Evolutionary conservation across 2,113 vertebrate genomes (phyloP), one percentile per base, ranked within the genome.

Genomic region (Chaetodon auriga): DNA sequence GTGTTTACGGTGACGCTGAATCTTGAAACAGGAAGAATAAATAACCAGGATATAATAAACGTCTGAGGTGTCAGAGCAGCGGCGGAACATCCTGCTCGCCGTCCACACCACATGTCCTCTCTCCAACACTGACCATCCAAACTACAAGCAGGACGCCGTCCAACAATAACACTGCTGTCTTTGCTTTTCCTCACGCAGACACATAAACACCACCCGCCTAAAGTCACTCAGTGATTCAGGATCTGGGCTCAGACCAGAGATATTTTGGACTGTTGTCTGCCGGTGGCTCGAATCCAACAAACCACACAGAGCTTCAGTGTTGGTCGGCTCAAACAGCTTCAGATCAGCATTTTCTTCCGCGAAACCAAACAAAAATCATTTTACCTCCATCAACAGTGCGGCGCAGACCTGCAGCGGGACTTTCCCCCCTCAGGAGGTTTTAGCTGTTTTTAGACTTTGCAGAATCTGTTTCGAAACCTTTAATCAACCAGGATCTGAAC

Each of bases 131-230:
- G 70, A 65, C 53, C 64, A 1, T 35, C 57, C 30, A 7, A 43
- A 30, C 48, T 46, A 68, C 46, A 10, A 49, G 10, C 76, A 45
- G 66, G 58, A 41, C 36, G n/a, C n/a, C 6, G 13, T 57, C 84
- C 88, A 87, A 89, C 66, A 76, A 64, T n/a, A 85, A 80, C 88
- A 80, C 41, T 0, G 23, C 79, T 8, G 54, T 63, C 68, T 62
- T 76, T 57, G 63, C 64, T 75, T 69, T 25, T 60, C 36, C 77
- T 68, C 68, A 72, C 80, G 62, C 35, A 9, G 51, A 74, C 70
- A 55, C 63, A 63, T 6, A 65, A 70, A 57, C 64, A 54, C 46
- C 49, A n/a, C 25, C 35, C 78, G 0, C 75, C 51, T 2, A n/a
- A 14, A 62, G 80, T 35, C 51, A 2, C 66, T 48, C 54, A 5